These are phyloP conservation scores for Nothobranchius furzeri DNA, from an alignment of 2,113 vertebrate genomes.

Conservation along the genomic window DNA sequence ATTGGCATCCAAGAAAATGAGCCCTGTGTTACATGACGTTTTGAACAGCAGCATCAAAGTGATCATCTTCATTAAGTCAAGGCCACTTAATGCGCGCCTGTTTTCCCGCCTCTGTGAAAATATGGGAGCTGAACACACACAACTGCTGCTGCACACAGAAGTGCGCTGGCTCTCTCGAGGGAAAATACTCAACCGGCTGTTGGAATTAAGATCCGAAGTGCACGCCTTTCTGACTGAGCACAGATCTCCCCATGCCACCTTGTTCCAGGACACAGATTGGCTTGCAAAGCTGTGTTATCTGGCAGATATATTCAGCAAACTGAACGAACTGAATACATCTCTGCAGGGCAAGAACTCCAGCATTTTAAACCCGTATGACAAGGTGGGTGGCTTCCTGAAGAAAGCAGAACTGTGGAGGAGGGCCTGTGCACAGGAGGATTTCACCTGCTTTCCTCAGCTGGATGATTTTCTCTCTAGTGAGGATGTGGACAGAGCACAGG, in stretches of 20 bases:
- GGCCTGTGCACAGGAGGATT: no score
- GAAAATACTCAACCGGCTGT: neutral
- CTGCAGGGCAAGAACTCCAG: slow-evolving; percentile 5
- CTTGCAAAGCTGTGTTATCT: neutral
- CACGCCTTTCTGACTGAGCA: slow-evolving; percentile 5
- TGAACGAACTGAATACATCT: slow-evolving; percentile 8
- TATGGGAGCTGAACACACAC: neutral
- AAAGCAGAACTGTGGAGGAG: slow-evolving; percentile 5
- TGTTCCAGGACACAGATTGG: neutral
- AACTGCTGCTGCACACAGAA: slow-evolving; percentile 5
- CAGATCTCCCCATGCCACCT: neutral
- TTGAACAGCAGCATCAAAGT: neutral
- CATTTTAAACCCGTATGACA: neutral
- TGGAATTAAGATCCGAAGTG: neutral
- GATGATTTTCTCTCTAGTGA: no score
- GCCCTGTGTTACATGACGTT: no score
- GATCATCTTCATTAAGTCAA: neutral
- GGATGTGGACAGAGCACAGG: no score
- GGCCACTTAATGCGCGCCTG: neutral
- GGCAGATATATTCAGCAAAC: slow-evolving; percentile 8
- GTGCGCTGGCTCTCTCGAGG: slow-evolving; percentile 1
- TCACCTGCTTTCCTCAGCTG: no score
- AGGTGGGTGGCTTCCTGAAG: neutral
- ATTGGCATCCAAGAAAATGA: no score
- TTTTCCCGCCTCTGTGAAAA: slow-evolving; percentile 4